Base-by-base conservation (phyloP, 2,113 vertebrate genomes). In the Forbesichthys agassizii region DNA sequence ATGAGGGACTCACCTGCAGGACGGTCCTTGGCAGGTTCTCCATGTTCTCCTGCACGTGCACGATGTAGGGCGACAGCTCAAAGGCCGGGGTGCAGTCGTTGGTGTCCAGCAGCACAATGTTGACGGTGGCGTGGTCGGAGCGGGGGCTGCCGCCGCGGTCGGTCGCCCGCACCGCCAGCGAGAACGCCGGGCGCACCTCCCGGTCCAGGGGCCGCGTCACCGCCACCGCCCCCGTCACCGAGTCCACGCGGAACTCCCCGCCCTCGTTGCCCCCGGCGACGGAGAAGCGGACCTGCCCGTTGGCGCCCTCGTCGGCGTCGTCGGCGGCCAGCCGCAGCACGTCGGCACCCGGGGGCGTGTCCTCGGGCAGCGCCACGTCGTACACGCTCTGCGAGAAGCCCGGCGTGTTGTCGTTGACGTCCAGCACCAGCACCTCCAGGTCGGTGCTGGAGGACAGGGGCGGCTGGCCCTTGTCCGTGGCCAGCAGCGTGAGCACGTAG, bases 351-450 rank as follows among this genome's bases (percentile, higher is more conserved):
- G 94, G 96, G 69, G 98, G 81, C 5, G 88, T 96, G 69, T 95
- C 86, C 84, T 99, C 97, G 1, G 88, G 87, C 0, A 98, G 92
- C 80, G 97, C 96, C 3, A 97, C 92, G 78, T 93, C 91, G 52
- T 98, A 98, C 64, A 93, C 79, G 54, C 94, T 91, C 74, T 96
- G 94, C 0, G 93, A 93, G 86, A 99, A 99, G 68, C 91, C 85
- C 0, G 98, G 98, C 3, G 91, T 95, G 80, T 99, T 98, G 73
- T 99, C 98, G 3, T 99, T 99, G 47, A 98, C 89, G 14, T 99
- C 97, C 73, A 98, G 91, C 1, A 99, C 91, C 64, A 95, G 65
- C 65, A 99, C 94, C 3, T 98, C 95, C 2, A 93, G 27, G 27
- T 27, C 91, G 4, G 92, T 93, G 0, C 96, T 94, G 3, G 97